A percentile compares a stretch with the other conserved stretches of the same genome.
phyloP scores from a whole-genome alignment of 2,888 invertebrate species.

The Meandrusa payeni region DNA sequence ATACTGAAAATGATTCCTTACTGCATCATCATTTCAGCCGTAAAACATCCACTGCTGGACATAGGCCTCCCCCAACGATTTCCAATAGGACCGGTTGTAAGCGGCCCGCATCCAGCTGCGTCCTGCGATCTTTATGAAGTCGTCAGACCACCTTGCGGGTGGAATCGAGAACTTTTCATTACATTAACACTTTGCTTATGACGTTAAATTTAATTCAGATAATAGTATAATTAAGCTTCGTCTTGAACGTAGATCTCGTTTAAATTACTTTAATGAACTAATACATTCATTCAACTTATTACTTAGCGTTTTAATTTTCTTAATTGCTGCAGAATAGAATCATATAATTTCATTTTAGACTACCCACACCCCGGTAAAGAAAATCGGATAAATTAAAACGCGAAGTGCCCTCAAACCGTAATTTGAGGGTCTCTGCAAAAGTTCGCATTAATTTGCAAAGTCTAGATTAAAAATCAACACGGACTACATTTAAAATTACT shows the following conservation, averaged over 20 bases:
- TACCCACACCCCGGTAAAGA: not conserved
- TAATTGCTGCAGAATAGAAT: slow-evolving; percentile 5
- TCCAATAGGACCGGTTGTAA: too few species aligned
- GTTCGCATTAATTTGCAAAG: slow-evolving; percentile 14
- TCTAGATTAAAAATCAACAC: slow-evolving; percentile 16
- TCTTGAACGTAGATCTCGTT: not conserved
- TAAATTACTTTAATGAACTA: not conserved
- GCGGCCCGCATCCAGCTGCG: too few species aligned
- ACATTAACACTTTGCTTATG: too few species aligned
- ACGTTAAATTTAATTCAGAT: too few species aligned
- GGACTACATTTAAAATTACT: slow-evolving; percentile 2
- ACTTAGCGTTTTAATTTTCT: slow-evolving; percentile 2
- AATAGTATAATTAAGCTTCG: not conserved
- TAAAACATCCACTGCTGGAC: too few species aligned
- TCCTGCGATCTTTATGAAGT: too few species aligned
- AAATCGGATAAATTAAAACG: slow-evolving; percentile 13
- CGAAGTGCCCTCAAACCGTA: slow-evolving; percentile 6
- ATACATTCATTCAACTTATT: slow-evolving; percentile 4
- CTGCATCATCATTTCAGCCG: too few species aligned
- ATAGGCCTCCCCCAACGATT: too few species aligned
- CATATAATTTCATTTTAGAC: slow-evolving; percentile 14
- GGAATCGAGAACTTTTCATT: too few species aligned
- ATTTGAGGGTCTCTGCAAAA: slow-evolving; percentile 13
- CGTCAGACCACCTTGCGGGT: too few species aligned
- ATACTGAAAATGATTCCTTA: too few species aligned